phyloP scores from a whole-genome alignment of 2,113 vertebrate genomes.

The Sarotherodon lohbergeri region DNA sequence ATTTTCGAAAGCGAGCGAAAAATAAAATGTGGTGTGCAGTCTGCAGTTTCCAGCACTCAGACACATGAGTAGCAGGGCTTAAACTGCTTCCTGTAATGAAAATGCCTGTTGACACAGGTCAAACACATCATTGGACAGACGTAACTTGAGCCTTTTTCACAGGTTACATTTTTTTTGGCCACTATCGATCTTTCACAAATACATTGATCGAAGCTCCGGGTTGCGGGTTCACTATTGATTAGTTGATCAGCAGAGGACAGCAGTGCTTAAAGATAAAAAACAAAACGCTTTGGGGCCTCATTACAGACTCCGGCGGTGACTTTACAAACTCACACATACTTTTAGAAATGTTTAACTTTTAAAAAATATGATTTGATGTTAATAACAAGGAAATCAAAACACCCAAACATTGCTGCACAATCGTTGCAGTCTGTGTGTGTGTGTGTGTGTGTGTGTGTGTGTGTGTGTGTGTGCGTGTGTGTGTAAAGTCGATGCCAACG shows the following conservation, averaged over 20 bases:
- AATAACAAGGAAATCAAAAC: background rate
- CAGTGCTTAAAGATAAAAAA: slow-evolving; percentile 54
- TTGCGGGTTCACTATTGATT: slow-evolving; percentile 60
- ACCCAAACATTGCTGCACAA: background rate
- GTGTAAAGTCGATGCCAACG: slow-evolving; percentile 47
- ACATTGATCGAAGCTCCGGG: slow-evolving; percentile 43
- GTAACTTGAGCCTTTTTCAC: background rate
- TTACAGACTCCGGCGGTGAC: background rate
- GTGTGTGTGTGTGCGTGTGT: background rate
- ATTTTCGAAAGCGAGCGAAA: background rate
- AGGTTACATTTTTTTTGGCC: background rate
- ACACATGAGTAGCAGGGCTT: background rate
- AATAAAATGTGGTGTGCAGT: background rate
- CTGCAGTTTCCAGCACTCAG: background rate
- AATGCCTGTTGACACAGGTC: slow-evolving; percentile 38
- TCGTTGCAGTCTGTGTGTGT: background rate
- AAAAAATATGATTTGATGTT: background rate
- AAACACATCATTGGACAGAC: slow-evolving; percentile 24
- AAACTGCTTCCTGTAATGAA: slow-evolving; percentile 17
- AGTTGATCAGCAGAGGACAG: slow-evolving; percentile 57
- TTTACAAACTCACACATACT: background rate
- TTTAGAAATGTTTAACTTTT: background rate
- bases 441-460: background rate
- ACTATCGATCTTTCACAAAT: slow-evolving; percentile 52
- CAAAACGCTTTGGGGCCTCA: slow-evolving; percentile 28